Base-by-base conservation (phyloP, 2,888 invertebrate species). In the Cecidostiba fungosa region DNA sequence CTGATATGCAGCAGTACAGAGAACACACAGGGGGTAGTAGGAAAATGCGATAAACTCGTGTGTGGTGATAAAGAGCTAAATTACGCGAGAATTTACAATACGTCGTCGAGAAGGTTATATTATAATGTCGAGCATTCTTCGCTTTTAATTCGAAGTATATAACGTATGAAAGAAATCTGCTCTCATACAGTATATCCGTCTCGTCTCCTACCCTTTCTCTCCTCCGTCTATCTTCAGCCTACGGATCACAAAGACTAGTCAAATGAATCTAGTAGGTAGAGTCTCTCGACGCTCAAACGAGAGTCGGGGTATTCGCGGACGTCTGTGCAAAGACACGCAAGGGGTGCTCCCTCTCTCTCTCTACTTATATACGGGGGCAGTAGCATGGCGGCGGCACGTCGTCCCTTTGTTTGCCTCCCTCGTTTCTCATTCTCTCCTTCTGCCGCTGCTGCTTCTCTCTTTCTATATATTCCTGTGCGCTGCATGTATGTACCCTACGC, bases 381-480 rank as follows among this genome's bases (percentile, higher is more conserved):
- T 32, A 12, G 47, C 50, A 26, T 62, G 14, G 47, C 70, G 36
- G 36, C 74, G 77, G 77, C 81, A 73, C 76, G 72, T 81, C 76
- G 62, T 77, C 74, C 82, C 82, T 82, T 85, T 85, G 81, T 82
- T 77, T 82, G 73, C 70, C 81, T 74, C 85, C 82, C 85, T 82
- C 85, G 73, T 85, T 81, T 74, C 81, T 77, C 85, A 54, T 85
- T 85, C 84, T 39, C 80, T 80, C 74, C 76, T 80, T 43, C 80
- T 81, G 66, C 16, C 59, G 59, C 62, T 82, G 12, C n/a, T 39
- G 12, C 62, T 62, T 29, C 69, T 78, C 69, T 69, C 29, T 47
- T 50, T 59, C 62, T 47, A 8, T n/a, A 50, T 69, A 19, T 54
- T 47, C 26, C 12, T 78, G n/a, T 78, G 23, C 43, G n/a, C 50